Conservation (phyloP, 2,797 vertebrate genomes). For the Rhadinocentrus ornatus region DNA sequence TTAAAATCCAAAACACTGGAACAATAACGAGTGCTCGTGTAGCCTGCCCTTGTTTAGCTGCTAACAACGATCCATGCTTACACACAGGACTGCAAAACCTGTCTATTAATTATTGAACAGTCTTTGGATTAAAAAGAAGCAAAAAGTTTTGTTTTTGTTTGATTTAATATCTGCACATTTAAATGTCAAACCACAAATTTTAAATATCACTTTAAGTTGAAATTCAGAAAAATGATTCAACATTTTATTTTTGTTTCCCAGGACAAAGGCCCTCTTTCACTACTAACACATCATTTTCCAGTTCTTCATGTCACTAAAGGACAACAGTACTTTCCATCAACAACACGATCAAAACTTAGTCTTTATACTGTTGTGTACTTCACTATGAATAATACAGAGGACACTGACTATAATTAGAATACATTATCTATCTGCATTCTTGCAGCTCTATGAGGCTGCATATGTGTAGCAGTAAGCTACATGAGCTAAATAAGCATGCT, state of each 20-base stretch:
- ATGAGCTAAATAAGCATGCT: background rate
- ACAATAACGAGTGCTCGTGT: background rate
- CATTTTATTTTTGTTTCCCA: background rate
- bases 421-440: background rate
- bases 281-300: constrained; percentile 5
- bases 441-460: background rate
- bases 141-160: background rate
- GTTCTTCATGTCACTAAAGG: background rate
- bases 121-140: background rate
- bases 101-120: background rate
- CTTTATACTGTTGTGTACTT: background rate
- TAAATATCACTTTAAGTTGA: background rate
- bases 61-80: constrained; percentile 1
- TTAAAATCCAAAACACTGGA: constrained; percentile 4
- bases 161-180: background rate
- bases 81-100: background rate
- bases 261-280: background rate
- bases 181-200: background rate
- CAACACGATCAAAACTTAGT: background rate
- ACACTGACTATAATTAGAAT: background rate
- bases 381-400: background rate
- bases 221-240: background rate
- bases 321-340: constrained; percentile 1
- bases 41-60: background rate
- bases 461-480: background rate